Base-by-base conservation (phyloP, 2,113 vertebrate genomes). In the Solea solea region DNA sequence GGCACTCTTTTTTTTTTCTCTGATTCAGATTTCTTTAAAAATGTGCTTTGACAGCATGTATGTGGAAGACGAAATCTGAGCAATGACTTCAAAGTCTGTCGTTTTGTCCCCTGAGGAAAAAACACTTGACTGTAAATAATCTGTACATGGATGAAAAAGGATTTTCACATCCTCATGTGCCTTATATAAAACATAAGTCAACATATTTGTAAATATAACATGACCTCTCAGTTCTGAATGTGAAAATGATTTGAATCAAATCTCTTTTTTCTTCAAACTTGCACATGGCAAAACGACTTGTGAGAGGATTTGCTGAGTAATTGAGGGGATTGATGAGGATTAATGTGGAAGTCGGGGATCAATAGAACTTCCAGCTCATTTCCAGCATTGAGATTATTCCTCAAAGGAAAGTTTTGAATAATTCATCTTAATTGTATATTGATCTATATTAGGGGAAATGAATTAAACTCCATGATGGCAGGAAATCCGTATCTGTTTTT, bases 321-420 rank as follows among this genome's bases (percentile, higher is more conserved):
- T 51, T 71, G 48, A 64, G 72, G 53, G 54, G 56, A 73, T 64
- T 80, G 81, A 86, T 82, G 52, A 65, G 45, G 64, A 86, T 86
- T 65, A 77, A 84, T 83, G 64, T 28, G 67, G 15, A 64, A 73
- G 68, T 63, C 9, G 3, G 44, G 67, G 79, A 87, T 84, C 84
- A 76, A 84, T 84, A 84, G 82, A 7, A 80, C 82, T 74, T 83
- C 49, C 15, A 67, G 51, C 73, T 79, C 74, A 80, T 90, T 83
- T 86, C 45, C 74, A 79, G 62, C 50, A 25, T 40, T 8, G 67
- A 80, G 78, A 73, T 88, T 77, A 81, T 82, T 85, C 54, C 64
- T 65, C 70, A 73, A 75, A 69, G 49, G 27, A 67, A 58, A 79
- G 59, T 59, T 80, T 61, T 72, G 69, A 79, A 89, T 82, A 72